Base-by-base conservation (phyloP, 2,113 vertebrate species). In the Addax nasomaculatus region DNA sequence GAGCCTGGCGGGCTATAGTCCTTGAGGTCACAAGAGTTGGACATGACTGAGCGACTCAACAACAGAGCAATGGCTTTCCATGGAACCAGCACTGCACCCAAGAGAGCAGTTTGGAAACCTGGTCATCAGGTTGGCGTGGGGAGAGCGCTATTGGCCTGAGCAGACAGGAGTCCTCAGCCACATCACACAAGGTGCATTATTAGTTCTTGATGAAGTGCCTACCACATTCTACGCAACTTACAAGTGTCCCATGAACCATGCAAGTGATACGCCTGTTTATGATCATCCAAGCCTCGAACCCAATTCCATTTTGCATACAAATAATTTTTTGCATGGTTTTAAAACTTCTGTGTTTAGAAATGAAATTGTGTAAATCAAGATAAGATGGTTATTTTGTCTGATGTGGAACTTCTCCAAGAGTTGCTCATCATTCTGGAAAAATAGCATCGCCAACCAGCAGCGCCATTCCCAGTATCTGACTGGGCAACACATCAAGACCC, bases 311-410 rank as follows among this genome's bases (percentile, higher is more conserved):
- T 87, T 21, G 49, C 19, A 88, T 39, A 96, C 17, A 85, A 73
- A 81, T 4, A 57, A 87, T 30, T 23, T 58, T 92, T 51, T 62
- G 45, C 47, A 45, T 14, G 16, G 23, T 25, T 96, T 80, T 33
- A 90, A 89, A 91, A 64, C 27, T 10, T 36, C 64, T 55, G 21
- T 89, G 7, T 76, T 95, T 94, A 73, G 81, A 97, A 95, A 62
- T 58, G 8, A 93, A 96, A 88, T n/a, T 53, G 15, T 43, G 14
- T 39, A 16, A 84, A 80, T 81, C 70, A 90, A 94, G 73, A 86
- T 21, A 86, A 93, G 23, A 78, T 2, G 25, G 43, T 23, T 27
- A 67, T n/a, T 93, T 95, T 89, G 70, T 85, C 95, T 62, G 25
- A 51, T n/a, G 64, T 95, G 73, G 64, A 90, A 90, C 67, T 92